Conservation (phyloP, 2,113 vertebrate genomes). For the Pterophyllum scalare region DNA sequence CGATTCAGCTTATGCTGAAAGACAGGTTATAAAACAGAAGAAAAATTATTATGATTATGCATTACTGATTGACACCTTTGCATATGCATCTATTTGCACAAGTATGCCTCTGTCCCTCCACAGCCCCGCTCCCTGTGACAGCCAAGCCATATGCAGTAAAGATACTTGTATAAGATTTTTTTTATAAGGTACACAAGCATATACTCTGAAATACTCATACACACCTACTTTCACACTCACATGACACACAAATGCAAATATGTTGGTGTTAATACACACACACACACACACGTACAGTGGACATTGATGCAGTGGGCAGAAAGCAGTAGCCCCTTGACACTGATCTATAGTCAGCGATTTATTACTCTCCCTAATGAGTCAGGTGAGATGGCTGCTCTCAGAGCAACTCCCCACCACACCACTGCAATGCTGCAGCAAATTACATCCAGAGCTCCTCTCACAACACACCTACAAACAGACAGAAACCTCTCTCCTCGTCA, state of each 20-base stretch:
- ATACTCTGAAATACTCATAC: background rate
- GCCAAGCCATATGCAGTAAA: background rate
- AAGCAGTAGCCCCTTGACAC: constrained; percentile 60
- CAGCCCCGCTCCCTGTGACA: too few relatives aligned
- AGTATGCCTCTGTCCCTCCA: background rate
- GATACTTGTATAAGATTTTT: background rate
- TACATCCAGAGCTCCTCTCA: constrained; percentile 25
- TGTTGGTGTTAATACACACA: background rate
- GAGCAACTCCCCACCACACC: constrained; percentile 25
- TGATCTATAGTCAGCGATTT: constrained; percentile 70
- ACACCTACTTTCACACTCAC: background rate
- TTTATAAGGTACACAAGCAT: background rate
- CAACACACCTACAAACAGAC: constrained; percentile 21
- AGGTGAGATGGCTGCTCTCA: constrained; percentile 62
- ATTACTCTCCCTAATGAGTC: constrained; percentile 69
- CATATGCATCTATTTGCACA: background rate
- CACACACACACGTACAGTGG: constrained; percentile 8
- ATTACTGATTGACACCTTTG: background rate
- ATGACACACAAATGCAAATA: constrained; percentile 1
- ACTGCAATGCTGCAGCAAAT: constrained; percentile 64
- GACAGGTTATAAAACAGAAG: background rate
- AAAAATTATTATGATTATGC: background rate
- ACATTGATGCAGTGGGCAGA: constrained; percentile 45
- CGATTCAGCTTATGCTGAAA: background rate
- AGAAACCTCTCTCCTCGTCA: background rate